Base-by-base conservation (phyloP, 2,888 invertebrate species). In the Griposia aprilina region DNA sequence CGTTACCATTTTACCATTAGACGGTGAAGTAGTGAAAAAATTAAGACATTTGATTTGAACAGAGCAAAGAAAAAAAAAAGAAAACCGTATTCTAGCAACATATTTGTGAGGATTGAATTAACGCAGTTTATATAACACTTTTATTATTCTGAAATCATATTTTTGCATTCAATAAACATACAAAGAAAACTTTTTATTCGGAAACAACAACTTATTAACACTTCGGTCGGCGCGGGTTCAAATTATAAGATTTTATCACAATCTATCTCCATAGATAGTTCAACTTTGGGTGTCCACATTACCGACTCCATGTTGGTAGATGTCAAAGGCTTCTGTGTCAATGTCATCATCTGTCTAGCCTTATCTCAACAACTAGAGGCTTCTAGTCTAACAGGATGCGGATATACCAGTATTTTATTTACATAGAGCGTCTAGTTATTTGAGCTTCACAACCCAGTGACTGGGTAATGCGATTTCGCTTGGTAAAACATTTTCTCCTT, bases 221-320 rank as follows among this genome's bases (percentile, higher is more conserved):
- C n/a, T 36, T 20, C 48, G 1, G 23, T 60, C 3, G n/a, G 26
- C 60, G n/a, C 52, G 50, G 52, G 23, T 52, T 55, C 11, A 63
- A 55, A 48, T 5, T 45, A 26, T 74, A 23, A 73, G 41, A 7
- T 73, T 20, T 73, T 20, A 55, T 30, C 30, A 50, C 10, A 74
- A 20, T 26, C 15, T 55, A 45, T 57, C n/a, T n/a, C n/a, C n/a
- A 2, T 23, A 72, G 20, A 41, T 70, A 1, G 6, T 23, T 36
- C 10, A 20, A 30, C n/a, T 74, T 74, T 48, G 6, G 15, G 17
- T 74, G 30, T 26, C 20, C 55, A 15, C 26, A 45, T 36, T 20
- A 0, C 13, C 36, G 8, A 48, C 17, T 36, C 11, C 36, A 17
- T 63, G 45, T 26, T 13, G 6, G 11, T 1, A 20, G n/a, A 36